Conservation (phyloP, 2,797 vertebrate species). For the Notoglanidium macrostoma region DNA sequence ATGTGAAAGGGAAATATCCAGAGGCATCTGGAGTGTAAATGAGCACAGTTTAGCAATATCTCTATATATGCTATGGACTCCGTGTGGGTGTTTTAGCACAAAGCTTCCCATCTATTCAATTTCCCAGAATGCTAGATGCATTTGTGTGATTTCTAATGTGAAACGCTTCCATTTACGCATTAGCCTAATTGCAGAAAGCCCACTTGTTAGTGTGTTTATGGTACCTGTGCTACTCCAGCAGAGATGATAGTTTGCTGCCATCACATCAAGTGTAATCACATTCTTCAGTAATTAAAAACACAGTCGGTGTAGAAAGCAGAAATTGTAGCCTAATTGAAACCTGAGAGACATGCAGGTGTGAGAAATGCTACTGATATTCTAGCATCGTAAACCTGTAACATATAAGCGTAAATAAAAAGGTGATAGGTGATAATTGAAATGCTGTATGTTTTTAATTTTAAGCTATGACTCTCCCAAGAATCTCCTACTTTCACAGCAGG, state of each 20-base stretch:
- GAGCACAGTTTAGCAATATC: background rate
- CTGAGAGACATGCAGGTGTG: background rate
- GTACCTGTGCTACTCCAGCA: background rate
- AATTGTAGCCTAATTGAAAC: background rate
- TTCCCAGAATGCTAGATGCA: background rate
- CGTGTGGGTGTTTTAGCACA: background rate
- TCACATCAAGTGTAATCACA: background rate
- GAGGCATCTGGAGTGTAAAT: slow-evolving; percentile 5
- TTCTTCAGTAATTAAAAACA: background rate
- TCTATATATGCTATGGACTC: background rate
- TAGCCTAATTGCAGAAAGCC: background rate
- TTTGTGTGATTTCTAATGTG: background rate
- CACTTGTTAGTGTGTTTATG: slow-evolving; percentile 8
- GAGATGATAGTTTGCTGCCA: background rate
- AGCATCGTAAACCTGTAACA: background rate
- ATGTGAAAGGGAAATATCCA: background rate
- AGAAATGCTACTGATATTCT: background rate
- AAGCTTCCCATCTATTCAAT: background rate
- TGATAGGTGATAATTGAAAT: background rate
- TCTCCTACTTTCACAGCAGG: background rate
- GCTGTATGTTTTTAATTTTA: background rate
- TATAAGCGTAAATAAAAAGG: background rate
- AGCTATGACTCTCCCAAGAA: background rate
- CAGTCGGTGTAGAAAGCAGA: background rate
- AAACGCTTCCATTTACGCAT: background rate